A percentile compares a stretch with the other conserved stretches of the same genome.
These are phyloP conservation scores for Spheniscus humboldti DNA, from an alignment of 2,797 vertebrate species.

Conservation along the genomic window DNA sequence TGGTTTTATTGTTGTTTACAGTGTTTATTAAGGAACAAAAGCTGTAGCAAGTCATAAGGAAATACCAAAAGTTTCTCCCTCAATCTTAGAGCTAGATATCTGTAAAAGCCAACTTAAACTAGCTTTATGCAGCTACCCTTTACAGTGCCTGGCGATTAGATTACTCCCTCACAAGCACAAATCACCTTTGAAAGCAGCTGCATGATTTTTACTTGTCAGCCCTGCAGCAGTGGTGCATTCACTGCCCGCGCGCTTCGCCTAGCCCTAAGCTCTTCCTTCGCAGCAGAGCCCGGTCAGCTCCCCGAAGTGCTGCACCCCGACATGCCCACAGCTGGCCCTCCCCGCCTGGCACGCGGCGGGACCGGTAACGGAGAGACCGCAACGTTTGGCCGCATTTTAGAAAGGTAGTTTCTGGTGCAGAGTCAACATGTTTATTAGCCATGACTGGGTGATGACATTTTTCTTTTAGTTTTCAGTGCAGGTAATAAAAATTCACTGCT, in stretches of 20 bases:
- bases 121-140: neutral
- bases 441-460: neutral
- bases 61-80: neutral
- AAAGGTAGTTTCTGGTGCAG: neutral
- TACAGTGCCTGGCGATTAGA: neutral
- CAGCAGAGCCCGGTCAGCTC: accelerated
- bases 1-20: neutral
- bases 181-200: neutral
- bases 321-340: neutral
- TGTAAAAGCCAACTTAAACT: neutral
- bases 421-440: neutral
- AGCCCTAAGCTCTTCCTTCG: neutral
- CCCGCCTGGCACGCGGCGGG: accelerated
- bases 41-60: neutral
- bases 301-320: accelerated
- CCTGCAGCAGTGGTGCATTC: too few species aligned
- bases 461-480: neutral
- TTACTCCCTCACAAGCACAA: neutral
- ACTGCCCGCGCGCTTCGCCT: accelerated
- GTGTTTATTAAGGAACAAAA: neutral
- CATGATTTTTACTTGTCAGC: neutral
- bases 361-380: accelerated
- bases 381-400: accelerated
- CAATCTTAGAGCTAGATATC: neutral
- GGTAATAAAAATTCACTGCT: neutral